Percentiles rank a stretch among this genome's conserved stretches.
Conservation (phyloP, 2,113 vertebrate genomes). For the Sminthopsis crassicaudata region DNA sequence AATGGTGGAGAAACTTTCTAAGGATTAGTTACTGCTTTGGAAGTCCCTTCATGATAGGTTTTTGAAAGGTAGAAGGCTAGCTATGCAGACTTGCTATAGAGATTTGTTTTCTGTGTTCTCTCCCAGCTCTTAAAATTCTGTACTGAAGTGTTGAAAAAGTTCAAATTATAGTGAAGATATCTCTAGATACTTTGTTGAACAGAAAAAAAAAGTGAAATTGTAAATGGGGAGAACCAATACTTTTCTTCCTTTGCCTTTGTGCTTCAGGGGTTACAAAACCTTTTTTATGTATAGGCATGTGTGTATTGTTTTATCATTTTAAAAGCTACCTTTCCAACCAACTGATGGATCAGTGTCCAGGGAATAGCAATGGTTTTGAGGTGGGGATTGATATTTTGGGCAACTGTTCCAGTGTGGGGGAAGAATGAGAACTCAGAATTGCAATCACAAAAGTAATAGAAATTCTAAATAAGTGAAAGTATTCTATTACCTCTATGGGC, state of each 20-base stretch:
- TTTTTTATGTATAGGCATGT: neutral
- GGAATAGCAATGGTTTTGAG: neutral
- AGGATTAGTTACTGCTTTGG: neutral
- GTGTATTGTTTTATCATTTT: neutral
- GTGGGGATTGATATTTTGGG: neutral
- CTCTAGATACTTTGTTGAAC: neutral
- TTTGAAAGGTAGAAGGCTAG: neutral
- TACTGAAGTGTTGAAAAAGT: neutral
- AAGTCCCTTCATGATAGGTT: neutral
- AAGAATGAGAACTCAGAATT: neutral
- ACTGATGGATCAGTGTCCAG: neutral
- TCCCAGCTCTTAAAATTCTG: neutral
- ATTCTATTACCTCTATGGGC: neutral
- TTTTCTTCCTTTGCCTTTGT: neutral
- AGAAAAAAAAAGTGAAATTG: neutral
- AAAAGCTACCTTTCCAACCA: neutral
- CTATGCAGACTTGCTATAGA: neutral
- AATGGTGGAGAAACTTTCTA: neutral
- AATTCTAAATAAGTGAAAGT: neutral
- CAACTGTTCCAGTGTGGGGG: neutral
- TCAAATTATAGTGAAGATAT: neutral
- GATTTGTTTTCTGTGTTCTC: neutral
- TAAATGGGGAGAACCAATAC: neutral
- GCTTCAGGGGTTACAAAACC: neutral
- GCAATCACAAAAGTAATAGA: neutral